These are phyloP conservation scores for Buphagus erythrorhynchus DNA, from an alignment of 2,797 vertebrate species.

Conservation along the genomic window DNA sequence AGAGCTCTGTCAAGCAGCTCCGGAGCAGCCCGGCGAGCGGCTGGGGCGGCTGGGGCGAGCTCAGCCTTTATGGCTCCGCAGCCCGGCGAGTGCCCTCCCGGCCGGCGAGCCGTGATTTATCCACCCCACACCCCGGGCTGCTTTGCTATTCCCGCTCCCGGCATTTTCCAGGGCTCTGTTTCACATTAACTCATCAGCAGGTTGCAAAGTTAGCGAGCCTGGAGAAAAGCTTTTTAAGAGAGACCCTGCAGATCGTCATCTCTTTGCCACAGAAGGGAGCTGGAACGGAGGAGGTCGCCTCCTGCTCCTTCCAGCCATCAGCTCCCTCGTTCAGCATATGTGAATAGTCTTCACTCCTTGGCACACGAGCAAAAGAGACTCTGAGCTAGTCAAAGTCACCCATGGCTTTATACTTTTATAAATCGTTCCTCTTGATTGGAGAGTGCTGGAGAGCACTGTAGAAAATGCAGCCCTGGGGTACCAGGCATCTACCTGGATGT, in stretches of 20 bases:
- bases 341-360: background rate
- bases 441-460: background rate
- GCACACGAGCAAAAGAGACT: background rate
- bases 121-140: background rate
- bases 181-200: constrained; percentile 53
- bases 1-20: background rate
- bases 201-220: background rate
- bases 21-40: background rate
- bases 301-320: background rate
- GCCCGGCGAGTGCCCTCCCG: background rate
- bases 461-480: background rate
- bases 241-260: background rate
- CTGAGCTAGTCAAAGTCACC: background rate
- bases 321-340: background rate
- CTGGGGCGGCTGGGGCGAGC: background rate
- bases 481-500: background rate
- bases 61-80: constrained; percentile 2
- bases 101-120: background rate
- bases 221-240: constrained; percentile 40
- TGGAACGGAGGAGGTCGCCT: background rate
- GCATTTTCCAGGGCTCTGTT: constrained; percentile 34
- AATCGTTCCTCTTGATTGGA: background rate
- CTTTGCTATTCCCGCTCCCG: background rate
- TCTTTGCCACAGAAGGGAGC: background rate
- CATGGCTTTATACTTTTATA: background rate